Percentiles rank a stretch among this genome's conserved stretches.
Conservation (phyloP, 1,140 invertebrate genomes). For the Drosophila nannoptera region DNA sequence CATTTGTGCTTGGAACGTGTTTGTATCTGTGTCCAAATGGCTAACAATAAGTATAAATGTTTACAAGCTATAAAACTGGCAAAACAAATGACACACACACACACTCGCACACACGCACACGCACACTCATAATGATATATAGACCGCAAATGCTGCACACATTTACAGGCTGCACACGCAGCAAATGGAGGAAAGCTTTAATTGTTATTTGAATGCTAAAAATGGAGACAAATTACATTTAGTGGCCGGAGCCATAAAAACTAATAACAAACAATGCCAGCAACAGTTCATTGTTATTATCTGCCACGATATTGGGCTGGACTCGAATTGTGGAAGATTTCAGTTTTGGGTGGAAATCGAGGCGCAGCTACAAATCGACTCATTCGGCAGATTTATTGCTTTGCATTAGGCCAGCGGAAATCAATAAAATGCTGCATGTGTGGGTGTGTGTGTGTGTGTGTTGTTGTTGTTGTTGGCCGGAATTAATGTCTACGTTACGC, state of each 20-base stretch:
- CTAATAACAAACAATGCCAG: slow-evolving; percentile 71
- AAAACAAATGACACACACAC: slow-evolving; percentile 42
- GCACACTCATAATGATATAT: slow-evolving; percentile 57
- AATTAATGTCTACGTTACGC: no score
- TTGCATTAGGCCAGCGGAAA: slow-evolving; percentile 69
- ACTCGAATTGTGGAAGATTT: slow-evolving; percentile 38
- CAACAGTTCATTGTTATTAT: slow-evolving; percentile 71
- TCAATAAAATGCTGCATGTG: slow-evolving; percentile 51
- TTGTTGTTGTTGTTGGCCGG: no score
- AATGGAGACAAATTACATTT: slow-evolving; percentile 74
- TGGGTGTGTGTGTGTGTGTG: slow-evolving; percentile 31
- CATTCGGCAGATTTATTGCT: slow-evolving; percentile 71
- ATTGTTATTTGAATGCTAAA: slow-evolving; percentile 78
- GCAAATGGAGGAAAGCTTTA: slow-evolving; percentile 61
- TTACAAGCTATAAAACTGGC: slow-evolving; percentile 74
- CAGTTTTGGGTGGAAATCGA: neutral
- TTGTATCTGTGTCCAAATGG: slow-evolving; percentile 47
- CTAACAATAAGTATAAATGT: slow-evolving; percentile 70
- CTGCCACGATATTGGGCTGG: slow-evolving; percentile 48
- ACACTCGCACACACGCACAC: slow-evolving; percentile 8
- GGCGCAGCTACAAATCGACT: slow-evolving; percentile 65
- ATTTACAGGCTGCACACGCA: slow-evolving; percentile 51
- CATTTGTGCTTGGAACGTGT: slow-evolving; percentile 12
- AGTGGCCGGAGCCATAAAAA: slow-evolving; percentile 62
- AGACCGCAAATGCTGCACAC: slow-evolving; percentile 70